Percentiles rank a stretch among this genome's conserved stretches.
Conservation (phyloP, 2,888 invertebrate genomes). For the Diarsia brunnea region DNA sequence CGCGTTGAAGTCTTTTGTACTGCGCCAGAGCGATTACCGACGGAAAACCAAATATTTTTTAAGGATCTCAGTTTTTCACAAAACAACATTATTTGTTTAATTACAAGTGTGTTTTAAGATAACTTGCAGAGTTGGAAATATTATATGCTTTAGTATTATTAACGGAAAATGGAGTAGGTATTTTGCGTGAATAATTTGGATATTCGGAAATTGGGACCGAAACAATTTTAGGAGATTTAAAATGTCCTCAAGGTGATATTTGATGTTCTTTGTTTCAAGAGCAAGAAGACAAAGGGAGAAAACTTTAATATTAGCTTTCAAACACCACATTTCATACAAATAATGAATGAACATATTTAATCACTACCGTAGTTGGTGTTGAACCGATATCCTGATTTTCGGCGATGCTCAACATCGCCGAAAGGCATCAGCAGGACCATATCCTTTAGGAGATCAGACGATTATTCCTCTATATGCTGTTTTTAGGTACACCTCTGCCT, state of each 20-base stretch:
- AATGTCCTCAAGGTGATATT: not conserved
- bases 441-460: not conserved
- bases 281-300: too few relatives aligned
- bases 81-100: too few relatives aligned
- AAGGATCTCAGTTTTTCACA: too few relatives aligned
- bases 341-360: not conserved
- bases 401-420: not conserved
- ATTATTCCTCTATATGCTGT: not conserved
- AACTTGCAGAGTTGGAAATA: too few relatives aligned
- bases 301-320: too few relatives aligned
- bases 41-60: not conserved
- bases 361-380: not conserved
- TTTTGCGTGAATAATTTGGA: too few relatives aligned
- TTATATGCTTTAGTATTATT: too few relatives aligned
- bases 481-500: too few relatives aligned
- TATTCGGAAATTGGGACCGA: not conserved
- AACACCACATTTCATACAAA: not conserved
- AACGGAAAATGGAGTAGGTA: too few relatives aligned
- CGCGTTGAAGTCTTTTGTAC: conserved; percentile 39
- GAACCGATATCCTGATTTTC: not conserved
- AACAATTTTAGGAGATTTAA: not conserved
- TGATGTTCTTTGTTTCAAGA: too few relatives aligned
- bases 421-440: not conserved
- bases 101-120: too few relatives aligned
- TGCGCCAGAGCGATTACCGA: not conserved